These are phyloP conservation scores for Lasioglossum vierecki DNA, from an alignment of 2,888 invertebrate species.

Conservation along the genomic window DNA sequence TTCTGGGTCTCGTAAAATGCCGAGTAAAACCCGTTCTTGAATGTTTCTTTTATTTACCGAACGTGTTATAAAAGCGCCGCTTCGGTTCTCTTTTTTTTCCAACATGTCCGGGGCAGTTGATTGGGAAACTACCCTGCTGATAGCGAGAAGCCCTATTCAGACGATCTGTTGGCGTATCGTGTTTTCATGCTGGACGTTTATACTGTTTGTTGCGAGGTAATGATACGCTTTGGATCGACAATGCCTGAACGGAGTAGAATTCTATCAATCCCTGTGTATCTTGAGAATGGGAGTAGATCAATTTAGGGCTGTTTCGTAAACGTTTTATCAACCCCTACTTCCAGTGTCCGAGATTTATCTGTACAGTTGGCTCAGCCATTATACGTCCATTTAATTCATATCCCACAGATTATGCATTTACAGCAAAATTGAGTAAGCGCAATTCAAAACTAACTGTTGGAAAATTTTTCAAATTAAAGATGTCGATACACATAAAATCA, in stretches of 20 bases:
- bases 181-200: background rate
- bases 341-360: too few species aligned
- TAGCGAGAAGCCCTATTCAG: background rate
- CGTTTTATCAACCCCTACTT: background rate
- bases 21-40: background rate
- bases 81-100: background rate
- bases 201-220: background rate
- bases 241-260: background rate
- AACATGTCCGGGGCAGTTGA: background rate
- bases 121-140: background rate
- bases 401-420: too few species aligned
- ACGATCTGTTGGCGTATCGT: background rate
- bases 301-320: background rate
- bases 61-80: background rate
- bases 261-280: background rate
- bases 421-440: too few species aligned
- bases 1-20: background rate
- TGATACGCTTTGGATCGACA: background rate
- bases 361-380: too few species aligned
- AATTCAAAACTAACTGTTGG: too few species aligned
- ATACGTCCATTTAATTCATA: too few species aligned
- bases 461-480: too few species aligned
- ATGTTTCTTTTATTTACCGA: conserved; percentile 1
- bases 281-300: accelerated
- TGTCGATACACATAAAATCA: too few species aligned